These are phyloP conservation scores for Aricia artaxerxes DNA, from an alignment of 2,888 invertebrate species.

Conservation along the genomic window DNA sequence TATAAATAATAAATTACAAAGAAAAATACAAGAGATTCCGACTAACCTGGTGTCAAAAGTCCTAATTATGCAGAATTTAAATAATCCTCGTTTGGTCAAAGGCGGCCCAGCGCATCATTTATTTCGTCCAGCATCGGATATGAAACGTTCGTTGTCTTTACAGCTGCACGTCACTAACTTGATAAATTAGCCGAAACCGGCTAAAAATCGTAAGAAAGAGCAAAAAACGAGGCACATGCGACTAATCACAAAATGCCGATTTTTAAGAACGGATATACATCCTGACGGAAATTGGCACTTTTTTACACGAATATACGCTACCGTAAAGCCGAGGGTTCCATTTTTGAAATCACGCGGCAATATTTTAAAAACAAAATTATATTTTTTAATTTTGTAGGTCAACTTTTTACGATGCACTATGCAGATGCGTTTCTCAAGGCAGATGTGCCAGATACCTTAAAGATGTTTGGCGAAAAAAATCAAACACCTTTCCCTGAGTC, in stretches of 20 bases:
- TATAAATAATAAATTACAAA: background rate
- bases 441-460: constrained; percentile 72
- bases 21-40: background rate
- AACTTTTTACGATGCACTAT: constrained; percentile 77
- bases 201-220: constrained; percentile 61
- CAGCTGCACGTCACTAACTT: constrained; percentile 67
- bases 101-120: constrained; percentile 13
- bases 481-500: constrained; percentile 64
- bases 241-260: constrained; percentile 72
- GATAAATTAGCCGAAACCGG: constrained; percentile 62
- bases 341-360: constrained; percentile 34
- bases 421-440: constrained; percentile 71
- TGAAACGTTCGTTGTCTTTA: constrained; percentile 42
- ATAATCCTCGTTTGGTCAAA: constrained; percentile 17
- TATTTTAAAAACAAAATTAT: constrained; percentile 18
- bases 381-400: constrained; percentile 72
- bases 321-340: constrained; percentile 42
- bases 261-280: constrained; percentile 75
- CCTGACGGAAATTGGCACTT: constrained; percentile 77
- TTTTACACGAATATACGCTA: constrained; percentile 52
- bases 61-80: constrained; percentile 4
- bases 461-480: constrained; percentile 65
- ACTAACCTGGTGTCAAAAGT: constrained; percentile 14
- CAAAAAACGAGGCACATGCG: constrained; percentile 68
- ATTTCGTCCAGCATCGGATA: constrained; percentile 9